These are phyloP conservation scores for Nothoprocta perdicaria DNA, from an alignment of 2,113 vertebrate species.

Conservation along the genomic window DNA sequence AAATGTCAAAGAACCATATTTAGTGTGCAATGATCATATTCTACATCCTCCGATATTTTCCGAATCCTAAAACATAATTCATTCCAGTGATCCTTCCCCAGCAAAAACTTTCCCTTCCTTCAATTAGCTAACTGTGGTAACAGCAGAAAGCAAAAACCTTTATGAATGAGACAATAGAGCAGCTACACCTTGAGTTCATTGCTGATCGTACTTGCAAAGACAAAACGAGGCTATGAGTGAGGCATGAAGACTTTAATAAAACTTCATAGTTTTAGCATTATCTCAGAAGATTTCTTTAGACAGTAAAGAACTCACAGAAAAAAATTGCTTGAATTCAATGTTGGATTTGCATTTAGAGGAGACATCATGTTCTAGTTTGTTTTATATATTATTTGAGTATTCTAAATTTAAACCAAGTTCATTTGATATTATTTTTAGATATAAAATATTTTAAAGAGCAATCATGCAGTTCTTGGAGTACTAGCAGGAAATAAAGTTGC, in stretches of 20 bases:
- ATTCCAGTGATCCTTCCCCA: not conserved
- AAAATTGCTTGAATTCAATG: not conserved
- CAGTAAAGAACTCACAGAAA: not conserved
- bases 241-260: not conserved
- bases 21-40: not conserved
- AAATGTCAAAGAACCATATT: not conserved
- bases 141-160: not conserved
- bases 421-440: not conserved
- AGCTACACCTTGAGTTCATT: not conserved
- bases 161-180: not conserved
- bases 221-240: not conserved
- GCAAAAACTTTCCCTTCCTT: not conserved
- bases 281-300: not conserved
- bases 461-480: not conserved
- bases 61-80: not conserved
- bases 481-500: not conserved
- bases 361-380: not conserved
- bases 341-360: not conserved
- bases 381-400: not conserved
- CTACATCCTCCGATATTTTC: not conserved
- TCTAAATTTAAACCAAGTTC: not conserved
- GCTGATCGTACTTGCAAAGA: not conserved
- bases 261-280: not conserved
- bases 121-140: not conserved
- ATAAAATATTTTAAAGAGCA: not conserved